Conservation (phyloP, 2,113 vertebrate genomes). For the Chaetops frenatus region DNA sequence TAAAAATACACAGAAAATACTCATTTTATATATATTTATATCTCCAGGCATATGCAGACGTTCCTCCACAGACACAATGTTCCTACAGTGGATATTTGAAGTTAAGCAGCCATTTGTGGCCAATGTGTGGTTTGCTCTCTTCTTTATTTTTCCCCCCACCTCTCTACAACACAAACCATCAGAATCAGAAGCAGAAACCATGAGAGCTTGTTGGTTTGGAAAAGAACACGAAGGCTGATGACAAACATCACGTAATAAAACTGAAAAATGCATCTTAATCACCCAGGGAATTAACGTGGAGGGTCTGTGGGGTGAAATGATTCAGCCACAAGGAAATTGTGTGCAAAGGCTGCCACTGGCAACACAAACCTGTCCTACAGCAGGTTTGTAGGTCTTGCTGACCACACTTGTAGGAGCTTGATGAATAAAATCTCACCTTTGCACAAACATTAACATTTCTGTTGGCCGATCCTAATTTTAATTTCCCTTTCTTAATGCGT, state of each 20-base stretch:
- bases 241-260: neutral
- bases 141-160: accelerated
- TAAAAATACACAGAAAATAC: neutral
- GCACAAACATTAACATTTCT: neutral
- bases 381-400: neutral
- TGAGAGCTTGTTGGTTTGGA: neutral
- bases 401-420: neutral
- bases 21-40: neutral
- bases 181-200: neutral
- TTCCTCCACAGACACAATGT: neutral
- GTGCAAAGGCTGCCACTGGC: neutral
- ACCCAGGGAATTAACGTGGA: accelerated
- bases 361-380: neutral
- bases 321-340: neutral
- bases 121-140: neutral
- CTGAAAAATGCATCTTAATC: neutral
- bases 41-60: neutral
- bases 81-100: neutral
- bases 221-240: neutral
- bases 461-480: neutral
- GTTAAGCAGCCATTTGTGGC: neutral
- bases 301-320: neutral
- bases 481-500: neutral
- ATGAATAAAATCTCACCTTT: neutral
- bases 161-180: neutral